A percentile compares a stretch with the other conserved stretches of the same genome.
Conservation (phyloP, 2,797 vertebrate genomes). For the Hydrolagus colliei region DNA sequence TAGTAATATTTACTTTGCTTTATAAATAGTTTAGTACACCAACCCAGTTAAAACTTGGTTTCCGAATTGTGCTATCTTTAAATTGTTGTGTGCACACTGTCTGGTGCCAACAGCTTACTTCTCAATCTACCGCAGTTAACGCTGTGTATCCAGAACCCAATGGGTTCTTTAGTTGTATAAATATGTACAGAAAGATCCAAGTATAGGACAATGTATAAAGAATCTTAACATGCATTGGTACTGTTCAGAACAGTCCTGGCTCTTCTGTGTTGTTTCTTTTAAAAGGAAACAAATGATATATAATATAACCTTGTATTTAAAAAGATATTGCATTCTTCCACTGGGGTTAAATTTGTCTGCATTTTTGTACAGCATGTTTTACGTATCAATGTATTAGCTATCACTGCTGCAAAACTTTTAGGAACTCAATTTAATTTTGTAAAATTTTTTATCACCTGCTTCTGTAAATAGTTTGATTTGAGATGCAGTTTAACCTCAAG, state of each 20-base stretch:
- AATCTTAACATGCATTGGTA: not conserved
- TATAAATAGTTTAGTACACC: no score
- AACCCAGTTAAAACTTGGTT: not conserved
- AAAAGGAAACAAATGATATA: slow-evolving; percentile 2
- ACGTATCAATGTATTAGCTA: not conserved
- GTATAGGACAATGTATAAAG: not conserved
- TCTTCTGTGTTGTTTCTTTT: not conserved
- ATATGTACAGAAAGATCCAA: slow-evolving; percentile 17
- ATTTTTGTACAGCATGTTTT: slow-evolving; percentile 14
- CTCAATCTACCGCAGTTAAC: not conserved
- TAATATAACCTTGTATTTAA: slow-evolving; percentile 6
- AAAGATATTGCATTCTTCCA: not conserved
- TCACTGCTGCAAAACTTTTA: slow-evolving; percentile 7
- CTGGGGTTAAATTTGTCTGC: not conserved
- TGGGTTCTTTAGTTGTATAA: not conserved
- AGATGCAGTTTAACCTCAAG: slow-evolving; percentile 2
- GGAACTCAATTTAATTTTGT: not conserved
- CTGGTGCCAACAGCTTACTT: not conserved
- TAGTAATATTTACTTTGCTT: no score
- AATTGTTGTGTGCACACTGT: not conserved
- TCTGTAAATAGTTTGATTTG: slow-evolving; percentile 1
- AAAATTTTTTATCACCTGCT: not conserved
- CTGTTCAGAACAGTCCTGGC: slow-evolving; percentile 8
- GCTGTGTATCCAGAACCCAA: not conserved
- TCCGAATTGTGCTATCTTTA: not conserved